Evolutionary conservation across 1,140 invertebrate species (phyloP), one percentile per base, ranked within the genome.

Genomic region (Plutomurus gul): DNA sequence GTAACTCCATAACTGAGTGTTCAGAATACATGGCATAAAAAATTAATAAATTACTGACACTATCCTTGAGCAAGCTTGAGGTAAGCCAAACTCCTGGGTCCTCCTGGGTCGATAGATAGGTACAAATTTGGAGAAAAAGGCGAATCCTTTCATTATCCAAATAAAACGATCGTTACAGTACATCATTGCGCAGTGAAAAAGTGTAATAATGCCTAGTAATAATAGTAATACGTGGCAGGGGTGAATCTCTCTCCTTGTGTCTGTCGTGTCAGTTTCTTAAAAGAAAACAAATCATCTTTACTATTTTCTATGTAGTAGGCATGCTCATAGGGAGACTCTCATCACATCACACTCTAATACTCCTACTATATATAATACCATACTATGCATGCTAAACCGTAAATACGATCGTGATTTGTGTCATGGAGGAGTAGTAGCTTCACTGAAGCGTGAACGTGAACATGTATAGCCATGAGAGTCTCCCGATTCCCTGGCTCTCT

Each of bases 61-160:
- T 10, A n/a, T 16, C 56, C 56, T 65, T 33, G 56, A 65, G 56
- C 56, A 36, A 18, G 56, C 30, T 33, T 25, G 36, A 11, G 25
- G 18, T 51, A 25, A 22, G 1, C 56, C 36, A 7, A 25, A 65
- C 56, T 65, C 30, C 56, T 65, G 56, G 56, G 30, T 65, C 56
- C 27, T n/a, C n/a, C 30, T 65, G 36, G 25, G 36, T 7, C 20
- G 18, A 51, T 51, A 51, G 7, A 60, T 2, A 30, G 5, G 25
- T 65, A 65, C 56, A 65, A 33, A 65, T 65, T 65, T 65, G 56
- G 56, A 30, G 16, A 65, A 65, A 65, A 65, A 65, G 56, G 56
- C 56, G 56, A 65, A 65, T 65, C 56, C 56, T 65, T 65, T 65
- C 56, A 65, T 65, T 65, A 65, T 30, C 56, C 56, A 65, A 65